These are phyloP conservation scores for Rhabdomys pumilio DNA, from an alignment of 2,797 vertebrate genomes.

Conservation along the genomic window DNA sequence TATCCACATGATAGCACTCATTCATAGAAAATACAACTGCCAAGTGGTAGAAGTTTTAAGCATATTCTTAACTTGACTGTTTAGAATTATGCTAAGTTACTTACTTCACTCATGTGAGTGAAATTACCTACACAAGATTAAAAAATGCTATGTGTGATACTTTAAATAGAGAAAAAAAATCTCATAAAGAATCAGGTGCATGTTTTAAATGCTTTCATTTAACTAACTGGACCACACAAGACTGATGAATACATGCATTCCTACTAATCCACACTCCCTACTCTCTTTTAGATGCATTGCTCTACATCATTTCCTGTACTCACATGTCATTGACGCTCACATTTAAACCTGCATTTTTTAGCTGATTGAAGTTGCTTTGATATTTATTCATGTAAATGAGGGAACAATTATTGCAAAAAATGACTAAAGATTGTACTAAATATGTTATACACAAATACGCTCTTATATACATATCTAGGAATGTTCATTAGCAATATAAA, in stretches of 20 bases:
- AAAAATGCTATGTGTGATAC: not conserved
- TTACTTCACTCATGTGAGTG: not conserved
- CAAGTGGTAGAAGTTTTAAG: conserved; percentile 8
- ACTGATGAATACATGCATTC: not conserved
- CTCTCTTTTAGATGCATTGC: not conserved
- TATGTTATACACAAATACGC: not conserved
- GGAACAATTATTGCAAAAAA: not conserved
- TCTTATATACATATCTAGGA: not conserved
- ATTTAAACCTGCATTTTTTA: not conserved
- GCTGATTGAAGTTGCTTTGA: not conserved
- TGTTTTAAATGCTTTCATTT: conserved; percentile 30
- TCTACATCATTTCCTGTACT: not conserved
- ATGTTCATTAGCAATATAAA: not conserved
- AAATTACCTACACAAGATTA: not conserved
- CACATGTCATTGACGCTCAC: not conserved
- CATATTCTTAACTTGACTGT: not conserved
- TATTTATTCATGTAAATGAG: not conserved
- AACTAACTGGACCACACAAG: not conserved
- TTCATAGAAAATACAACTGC: not conserved
- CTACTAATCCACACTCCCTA: not conserved
- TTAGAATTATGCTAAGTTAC: not conserved
- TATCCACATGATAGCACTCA: not conserved
- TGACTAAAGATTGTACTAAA: not conserved
- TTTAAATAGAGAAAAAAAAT: not conserved
- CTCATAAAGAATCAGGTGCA: not conserved